Conservation (phyloP, 2,797 vertebrate genomes). For the Pogonophryne albipinna region DNA sequence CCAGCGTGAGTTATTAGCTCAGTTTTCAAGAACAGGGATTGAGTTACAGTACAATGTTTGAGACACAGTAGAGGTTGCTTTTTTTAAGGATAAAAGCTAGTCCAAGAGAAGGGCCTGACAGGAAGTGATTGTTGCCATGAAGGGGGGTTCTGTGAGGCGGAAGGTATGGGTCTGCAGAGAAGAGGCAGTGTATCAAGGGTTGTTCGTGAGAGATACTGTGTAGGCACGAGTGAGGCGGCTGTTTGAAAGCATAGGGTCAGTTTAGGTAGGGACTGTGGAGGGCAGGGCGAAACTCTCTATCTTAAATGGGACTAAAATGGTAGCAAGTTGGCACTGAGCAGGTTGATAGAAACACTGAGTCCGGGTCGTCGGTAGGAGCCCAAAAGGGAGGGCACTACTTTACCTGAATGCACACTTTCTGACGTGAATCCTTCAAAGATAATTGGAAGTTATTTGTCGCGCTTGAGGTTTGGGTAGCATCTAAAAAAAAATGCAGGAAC, state of each 20-base stretch:
- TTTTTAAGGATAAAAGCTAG: conserved; percentile 66
- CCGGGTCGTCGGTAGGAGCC: conserved; percentile 58
- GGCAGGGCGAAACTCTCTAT: conserved; percentile 71
- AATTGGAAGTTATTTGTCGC: conserved; percentile 52
- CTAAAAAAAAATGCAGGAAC: conserved; percentile 32
- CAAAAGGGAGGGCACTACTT: conserved; percentile 34
- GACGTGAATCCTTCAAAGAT: conserved; percentile 45
- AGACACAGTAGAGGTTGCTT: conserved; percentile 59
- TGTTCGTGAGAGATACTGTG: conserved; percentile 74
- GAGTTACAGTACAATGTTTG: conserved; percentile 58
- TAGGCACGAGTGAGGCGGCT: conserved; percentile 70
- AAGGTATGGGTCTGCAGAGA: conserved; percentile 49
- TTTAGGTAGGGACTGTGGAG: conserved; percentile 69
- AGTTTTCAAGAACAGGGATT: conserved; percentile 50
- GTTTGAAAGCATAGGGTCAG: conserved; percentile 72
- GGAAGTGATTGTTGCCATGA: conserved; percentile 74
- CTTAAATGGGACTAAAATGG: conserved; percentile 80
- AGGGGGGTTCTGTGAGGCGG: conserved; percentile 54
- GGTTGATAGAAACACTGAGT: conserved; percentile 83
- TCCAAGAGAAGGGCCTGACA: conserved; percentile 71
- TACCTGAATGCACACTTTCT: conserved; percentile 65
- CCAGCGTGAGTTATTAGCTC: conserved; percentile 44
- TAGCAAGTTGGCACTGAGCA: conserved; percentile 88
- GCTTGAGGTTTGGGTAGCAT: conserved; percentile 51
- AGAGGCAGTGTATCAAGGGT: conserved; percentile 62